A percentile compares a stretch with the other conserved stretches of the same genome.
Conservation (phyloP, 2,888 invertebrate species). For the Charanyca ferruginea region DNA sequence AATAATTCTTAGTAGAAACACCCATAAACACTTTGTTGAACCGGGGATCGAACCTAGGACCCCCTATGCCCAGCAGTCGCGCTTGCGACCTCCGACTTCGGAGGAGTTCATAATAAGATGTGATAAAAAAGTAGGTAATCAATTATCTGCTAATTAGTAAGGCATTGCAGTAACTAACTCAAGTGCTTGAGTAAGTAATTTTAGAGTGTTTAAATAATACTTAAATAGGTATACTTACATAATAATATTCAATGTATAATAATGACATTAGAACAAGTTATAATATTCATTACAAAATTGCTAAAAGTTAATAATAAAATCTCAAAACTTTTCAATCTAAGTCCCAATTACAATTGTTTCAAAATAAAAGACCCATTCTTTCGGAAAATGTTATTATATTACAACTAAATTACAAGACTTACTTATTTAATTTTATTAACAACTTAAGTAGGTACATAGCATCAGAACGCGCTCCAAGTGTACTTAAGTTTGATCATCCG, state of each 20-base stretch:
- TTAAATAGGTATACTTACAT: too few species aligned
- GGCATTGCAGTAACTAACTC: too few species aligned
- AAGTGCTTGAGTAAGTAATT: too few species aligned
- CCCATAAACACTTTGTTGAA: too few species aligned
- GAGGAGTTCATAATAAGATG: too few species aligned
- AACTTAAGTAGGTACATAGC: conserved; percentile 25
- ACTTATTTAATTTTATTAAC: conserved; percentile 42
- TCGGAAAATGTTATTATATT: conserved; percentile 19
- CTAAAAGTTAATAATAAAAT: not conserved
- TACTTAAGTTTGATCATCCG: conserved; percentile 58
- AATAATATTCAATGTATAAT: not conserved
- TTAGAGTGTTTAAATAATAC: too few species aligned
- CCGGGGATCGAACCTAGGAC: too few species aligned
- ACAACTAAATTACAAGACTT: conserved; percentile 28
- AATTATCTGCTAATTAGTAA: too few species aligned
- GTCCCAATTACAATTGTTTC: conserved; percentile 31
- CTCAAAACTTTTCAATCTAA: conserved; percentile 4
- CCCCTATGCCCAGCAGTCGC: too few species aligned
- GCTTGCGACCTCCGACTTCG: too few species aligned
- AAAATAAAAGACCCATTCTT: conserved; percentile 25
- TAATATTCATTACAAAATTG: not conserved
- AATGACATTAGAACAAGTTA: not conserved
- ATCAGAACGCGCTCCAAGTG: conserved; percentile 46
- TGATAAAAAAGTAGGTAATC: too few species aligned
- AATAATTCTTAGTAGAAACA: too few species aligned